Percentiles rank a stretch among this genome's conserved stretches.
phyloP scores from a whole-genome alignment of 2,113 vertebrate genomes.

The Chaetops frenatus region DNA sequence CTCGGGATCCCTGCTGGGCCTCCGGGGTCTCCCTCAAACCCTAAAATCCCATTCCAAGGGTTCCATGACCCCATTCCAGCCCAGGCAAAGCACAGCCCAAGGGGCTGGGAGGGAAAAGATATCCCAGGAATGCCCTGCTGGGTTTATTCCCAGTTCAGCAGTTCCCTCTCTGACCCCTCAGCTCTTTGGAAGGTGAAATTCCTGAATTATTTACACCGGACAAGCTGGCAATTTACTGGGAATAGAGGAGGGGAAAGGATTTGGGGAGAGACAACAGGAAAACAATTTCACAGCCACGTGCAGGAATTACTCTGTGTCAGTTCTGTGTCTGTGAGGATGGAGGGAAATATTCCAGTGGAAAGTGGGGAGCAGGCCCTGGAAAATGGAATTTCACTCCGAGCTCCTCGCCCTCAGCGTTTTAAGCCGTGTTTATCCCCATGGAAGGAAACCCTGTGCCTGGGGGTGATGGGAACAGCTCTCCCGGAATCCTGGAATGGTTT shows the following conservation, averaged over 20 bases:
- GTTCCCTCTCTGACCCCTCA: too few species aligned
- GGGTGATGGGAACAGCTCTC: background rate
- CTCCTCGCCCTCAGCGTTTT: background rate
- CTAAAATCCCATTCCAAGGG: background rate
- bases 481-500: background rate
- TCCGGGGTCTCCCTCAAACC: fast-evolving
- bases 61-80: background rate
- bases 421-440: fast-evolving
- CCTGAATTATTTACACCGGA: too few species aligned
- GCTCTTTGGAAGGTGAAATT: background rate
- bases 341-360: background rate
- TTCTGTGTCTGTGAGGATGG: background rate
- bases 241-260: background rate
- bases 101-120: background rate
- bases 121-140: fast-evolving
- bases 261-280: fast-evolving
- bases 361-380: background rate
- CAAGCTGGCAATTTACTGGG: background rate
- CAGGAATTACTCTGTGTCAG: background rate
- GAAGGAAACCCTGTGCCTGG: background rate
- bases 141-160: background rate
- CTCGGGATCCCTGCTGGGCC: too few species aligned
- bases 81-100: background rate
- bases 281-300: fast-evolving
- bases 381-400: background rate